Evolutionary conservation across 2,797 vertebrate genomes (phyloP).

Genomic region (Propithecus deckenii): DNA sequence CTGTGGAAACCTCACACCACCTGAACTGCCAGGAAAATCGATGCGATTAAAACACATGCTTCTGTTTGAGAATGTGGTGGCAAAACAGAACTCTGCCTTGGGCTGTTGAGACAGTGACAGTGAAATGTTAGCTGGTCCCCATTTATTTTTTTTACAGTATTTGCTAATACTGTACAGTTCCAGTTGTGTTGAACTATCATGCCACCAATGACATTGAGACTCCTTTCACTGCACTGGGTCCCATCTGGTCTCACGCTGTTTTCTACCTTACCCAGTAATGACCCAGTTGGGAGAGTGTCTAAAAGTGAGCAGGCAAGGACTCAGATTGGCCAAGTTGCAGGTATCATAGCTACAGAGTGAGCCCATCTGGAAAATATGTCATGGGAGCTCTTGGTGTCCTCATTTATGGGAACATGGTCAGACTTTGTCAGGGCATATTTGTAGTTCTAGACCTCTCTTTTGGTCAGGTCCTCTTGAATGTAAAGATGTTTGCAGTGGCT

Average conservation of each 20-base stretch:
- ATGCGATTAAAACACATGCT: neutral
- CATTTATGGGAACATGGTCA: neutral
- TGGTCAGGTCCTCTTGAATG: neutral
- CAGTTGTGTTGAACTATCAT: neutral
- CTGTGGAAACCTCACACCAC: neutral
- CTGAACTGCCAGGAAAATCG: slow-evolving; percentile 49
- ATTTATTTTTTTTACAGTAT: slow-evolving; percentile 58
- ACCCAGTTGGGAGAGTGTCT: neutral
- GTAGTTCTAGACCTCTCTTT: neutral
- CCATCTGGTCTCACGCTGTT: neutral
- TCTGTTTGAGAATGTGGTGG: neutral
- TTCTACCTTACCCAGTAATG: neutral
- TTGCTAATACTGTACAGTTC: neutral
- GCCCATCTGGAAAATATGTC: neutral
- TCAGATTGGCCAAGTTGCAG: neutral
- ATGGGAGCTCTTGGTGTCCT: neutral
- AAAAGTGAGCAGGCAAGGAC: neutral
- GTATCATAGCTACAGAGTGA: neutral
- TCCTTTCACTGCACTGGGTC: neutral
- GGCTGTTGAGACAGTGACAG: slow-evolving; percentile 33
- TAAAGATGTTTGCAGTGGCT: neutral
- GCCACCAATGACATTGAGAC: neutral
- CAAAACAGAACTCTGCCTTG: slow-evolving; percentile 19
- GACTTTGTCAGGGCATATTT: neutral
- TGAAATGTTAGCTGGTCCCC: neutral